Percentiles rank a stretch among this genome's conserved stretches.
Conservation (phyloP, 2,888 invertebrate species). For the Sesamia inferens region DNA sequence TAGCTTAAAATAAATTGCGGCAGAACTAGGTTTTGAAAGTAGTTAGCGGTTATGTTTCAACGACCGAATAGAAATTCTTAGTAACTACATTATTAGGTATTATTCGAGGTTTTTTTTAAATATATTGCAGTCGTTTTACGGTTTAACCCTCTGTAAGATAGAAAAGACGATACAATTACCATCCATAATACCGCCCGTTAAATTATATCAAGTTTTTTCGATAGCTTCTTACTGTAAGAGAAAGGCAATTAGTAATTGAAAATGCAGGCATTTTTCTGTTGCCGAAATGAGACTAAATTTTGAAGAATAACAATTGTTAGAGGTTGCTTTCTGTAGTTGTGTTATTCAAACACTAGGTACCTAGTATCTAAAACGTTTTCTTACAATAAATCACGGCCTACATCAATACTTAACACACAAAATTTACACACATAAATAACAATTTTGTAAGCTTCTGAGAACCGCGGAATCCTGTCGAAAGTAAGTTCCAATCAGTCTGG, state of each 20-base stretch:
- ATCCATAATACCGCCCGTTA: too few species aligned
- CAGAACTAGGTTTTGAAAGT: constrained; percentile 23
- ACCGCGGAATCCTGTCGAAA: constrained; percentile 50
- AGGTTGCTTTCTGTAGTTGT: too few species aligned
- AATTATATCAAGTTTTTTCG: background rate
- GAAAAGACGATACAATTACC: background rate
- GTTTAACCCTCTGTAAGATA: background rate
- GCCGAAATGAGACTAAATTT: too few species aligned
- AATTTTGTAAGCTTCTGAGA: constrained; percentile 33
- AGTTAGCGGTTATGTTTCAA: background rate
- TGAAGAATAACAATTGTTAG: too few species aligned
- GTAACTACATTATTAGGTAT: background rate
- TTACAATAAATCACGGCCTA: constrained; percentile 38
- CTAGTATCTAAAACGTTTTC: background rate
- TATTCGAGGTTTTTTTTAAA: background rate
- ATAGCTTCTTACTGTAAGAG: too few species aligned
- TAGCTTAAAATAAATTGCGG: constrained; percentile 38
- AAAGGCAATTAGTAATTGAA: too few species aligned
- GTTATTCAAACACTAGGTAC: constrained; percentile 3
- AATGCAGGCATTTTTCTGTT: too few species aligned
- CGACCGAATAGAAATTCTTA: background rate
- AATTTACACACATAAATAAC: constrained; percentile 40
- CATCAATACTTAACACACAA: constrained; percentile 13
- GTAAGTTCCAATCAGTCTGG: constrained; percentile 78
- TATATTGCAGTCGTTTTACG: background rate